Conservation (phyloP, 2,797 vertebrate genomes). For the Simalia tracyae region DNA sequence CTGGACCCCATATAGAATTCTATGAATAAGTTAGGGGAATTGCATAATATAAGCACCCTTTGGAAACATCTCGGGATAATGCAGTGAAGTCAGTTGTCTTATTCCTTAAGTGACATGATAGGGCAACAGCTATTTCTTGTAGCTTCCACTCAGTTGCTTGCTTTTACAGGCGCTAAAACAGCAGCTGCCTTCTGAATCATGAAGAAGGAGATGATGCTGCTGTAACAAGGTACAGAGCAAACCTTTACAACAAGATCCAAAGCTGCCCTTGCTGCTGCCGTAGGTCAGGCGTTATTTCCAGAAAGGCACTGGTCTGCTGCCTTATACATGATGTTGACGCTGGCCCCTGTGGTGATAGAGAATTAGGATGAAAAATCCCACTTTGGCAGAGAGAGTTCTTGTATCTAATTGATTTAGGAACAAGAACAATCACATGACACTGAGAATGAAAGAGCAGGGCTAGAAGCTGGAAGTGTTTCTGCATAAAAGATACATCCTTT, state of each 20-base stretch:
- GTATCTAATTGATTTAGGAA: neutral
- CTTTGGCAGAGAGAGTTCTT: neutral
- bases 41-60: neutral
- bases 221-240: neutral
- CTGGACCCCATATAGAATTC: neutral
- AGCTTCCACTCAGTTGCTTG: neutral
- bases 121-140: neutral
- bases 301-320: neutral
- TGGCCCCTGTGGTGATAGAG: neutral
- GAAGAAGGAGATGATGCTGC: no score
- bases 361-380: neutral
- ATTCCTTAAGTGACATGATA: neutral
- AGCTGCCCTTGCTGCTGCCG: neutral
- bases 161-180: neutral
- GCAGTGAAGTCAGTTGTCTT: neutral
- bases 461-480: constrained; percentile 9
- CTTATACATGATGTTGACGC: neutral
- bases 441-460: neutral
- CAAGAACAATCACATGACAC: no score
- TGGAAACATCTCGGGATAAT: neutral
- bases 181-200: neutral
- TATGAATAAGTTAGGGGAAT: neutral
- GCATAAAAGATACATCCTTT: neutral
- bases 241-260: neutral
- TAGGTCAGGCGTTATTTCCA: neutral